Base-by-base conservation (phyloP, 2,113 vertebrate species). In the Nibea coibor region DNA sequence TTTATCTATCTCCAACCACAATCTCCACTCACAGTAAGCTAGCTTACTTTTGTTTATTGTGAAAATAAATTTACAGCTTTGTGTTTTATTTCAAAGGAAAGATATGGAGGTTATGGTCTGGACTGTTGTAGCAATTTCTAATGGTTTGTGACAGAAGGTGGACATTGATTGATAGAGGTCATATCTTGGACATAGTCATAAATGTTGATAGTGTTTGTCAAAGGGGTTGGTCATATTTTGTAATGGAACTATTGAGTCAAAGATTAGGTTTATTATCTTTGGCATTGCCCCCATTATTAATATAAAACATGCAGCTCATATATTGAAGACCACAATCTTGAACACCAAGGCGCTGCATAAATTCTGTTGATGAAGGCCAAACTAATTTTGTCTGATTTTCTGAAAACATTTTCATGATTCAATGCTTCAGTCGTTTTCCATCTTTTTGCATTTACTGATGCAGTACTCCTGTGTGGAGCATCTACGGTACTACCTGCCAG, bases 401-500 rank as follows among this genome's bases (percentile, higher is more conserved):
- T 26, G 12, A 42, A 12, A 50, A 48, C 22, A 51, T 71, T 78
- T 71, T 15, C 12, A 24, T 24, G 4, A 51, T 4, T 43, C 22
- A 39, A 8, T 72, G 10, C 42, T 59, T 75, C 3, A 64, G 64
- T 16, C 4, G 0, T 31, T 75, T 78, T 8, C 15, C 61, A 12
- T 53, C 8, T 71, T 67, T 80, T 78, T 75, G 4, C 22, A 68
- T 73, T 61, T 28, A 16, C 15, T 53, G 4, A 71, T 19, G 12
- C 67, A 86, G 79, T 22, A 15, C 28, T 47, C 20, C 64, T 79
- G n/a, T 66, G 50, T 72, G 53, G 10, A 62, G 78, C 2, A 54
- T 1, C 19, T 9, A 5, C n/a, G 4, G 8, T 10, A n/a, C n/a
- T 1, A 0, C 43, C 0, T 0, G 0, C 11, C 10, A 45, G 2